phyloP scores from a whole-genome alignment of 1,140 invertebrate genomes.

The Hycleus cichorii region DNA sequence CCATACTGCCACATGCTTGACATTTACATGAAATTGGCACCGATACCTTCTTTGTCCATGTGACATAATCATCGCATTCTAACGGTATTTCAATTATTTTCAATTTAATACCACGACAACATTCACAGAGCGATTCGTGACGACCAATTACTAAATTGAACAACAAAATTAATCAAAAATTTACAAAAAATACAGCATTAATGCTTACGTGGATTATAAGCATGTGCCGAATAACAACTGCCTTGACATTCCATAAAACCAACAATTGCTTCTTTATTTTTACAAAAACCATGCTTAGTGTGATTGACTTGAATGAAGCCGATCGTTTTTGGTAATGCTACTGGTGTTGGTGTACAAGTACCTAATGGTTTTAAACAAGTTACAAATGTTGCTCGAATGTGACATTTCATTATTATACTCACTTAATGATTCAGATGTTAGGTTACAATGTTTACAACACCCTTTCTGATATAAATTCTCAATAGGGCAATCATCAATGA shows the following conservation, averaged over 20 bases:
- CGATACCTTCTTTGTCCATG: conserved; percentile 43
- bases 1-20: conserved; percentile 39
- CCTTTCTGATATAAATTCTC: conserved; percentile 51
- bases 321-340: conserved; percentile 48
- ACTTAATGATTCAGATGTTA: conserved; percentile 43
- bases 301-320: conserved; percentile 45
- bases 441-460: conserved; percentile 60
- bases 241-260: conserved; percentile 60
- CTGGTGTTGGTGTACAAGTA: conserved; percentile 46
- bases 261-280: conserved; percentile 49
- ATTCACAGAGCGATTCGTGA: conserved; percentile 50
- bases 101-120: conserved; percentile 50
- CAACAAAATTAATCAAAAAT: conserved; percentile 16
- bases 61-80: conserved; percentile 47
- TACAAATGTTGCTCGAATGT: too few species aligned
- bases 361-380: conserved; percentile 31
- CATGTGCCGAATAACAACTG: conserved; percentile 54
- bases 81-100: conserved; percentile 42
- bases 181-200: conserved; percentile 9
- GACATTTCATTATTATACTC: conserved; percentile 19
- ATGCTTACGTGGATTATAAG: conserved; percentile 52
- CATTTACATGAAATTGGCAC: conserved; percentile 50
- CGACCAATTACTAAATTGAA: conserved; percentile 43
- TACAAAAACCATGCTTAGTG: conserved; percentile 50
- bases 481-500: conserved; percentile 50